Evolutionary conservation across 2,113 vertebrate species (phyloP).

Genomic region (Pantherophis guttatus): DNA sequence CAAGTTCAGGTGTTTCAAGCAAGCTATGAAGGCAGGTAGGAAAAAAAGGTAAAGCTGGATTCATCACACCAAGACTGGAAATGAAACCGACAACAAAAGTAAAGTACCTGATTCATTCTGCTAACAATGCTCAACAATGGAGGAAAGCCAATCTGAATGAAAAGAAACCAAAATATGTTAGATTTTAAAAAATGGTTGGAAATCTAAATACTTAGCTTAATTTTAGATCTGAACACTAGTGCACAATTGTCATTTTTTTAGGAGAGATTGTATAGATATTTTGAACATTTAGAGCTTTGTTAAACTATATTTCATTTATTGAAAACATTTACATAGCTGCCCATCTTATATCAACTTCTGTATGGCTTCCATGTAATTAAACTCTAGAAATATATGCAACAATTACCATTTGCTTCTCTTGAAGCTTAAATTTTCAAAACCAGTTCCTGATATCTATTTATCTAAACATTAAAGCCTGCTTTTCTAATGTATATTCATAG

Average conservation of each 20-base stretch:
- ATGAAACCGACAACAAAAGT: not conserved
- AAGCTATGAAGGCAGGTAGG: not conserved
- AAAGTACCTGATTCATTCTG: conserved; percentile 88
- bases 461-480: not conserved
- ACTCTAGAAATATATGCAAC: not conserved
- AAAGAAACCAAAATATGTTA: conserved; percentile 9
- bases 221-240: not conserved
- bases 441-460: not conserved
- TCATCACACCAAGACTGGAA: not conserved
- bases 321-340: not conserved
- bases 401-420: not conserved
- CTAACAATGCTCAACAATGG: conserved; percentile 94
- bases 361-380: not conserved
- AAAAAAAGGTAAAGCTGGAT: not conserved
- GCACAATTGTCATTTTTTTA: not conserved
- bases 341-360: not conserved
- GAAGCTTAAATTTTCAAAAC: not conserved
- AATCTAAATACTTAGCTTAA: not conserved
- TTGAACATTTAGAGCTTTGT: not conserved
- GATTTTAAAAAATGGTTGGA: conserved; percentile 11
- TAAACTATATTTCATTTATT: not conserved
- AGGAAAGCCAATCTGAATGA: conserved; percentile 88
- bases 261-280: not conserved
- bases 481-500: not conserved
- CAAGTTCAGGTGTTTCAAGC: not conserved